These are phyloP conservation scores for Antitype chi DNA, from an alignment of 2,888 invertebrate genomes.

Conservation along the genomic window DNA sequence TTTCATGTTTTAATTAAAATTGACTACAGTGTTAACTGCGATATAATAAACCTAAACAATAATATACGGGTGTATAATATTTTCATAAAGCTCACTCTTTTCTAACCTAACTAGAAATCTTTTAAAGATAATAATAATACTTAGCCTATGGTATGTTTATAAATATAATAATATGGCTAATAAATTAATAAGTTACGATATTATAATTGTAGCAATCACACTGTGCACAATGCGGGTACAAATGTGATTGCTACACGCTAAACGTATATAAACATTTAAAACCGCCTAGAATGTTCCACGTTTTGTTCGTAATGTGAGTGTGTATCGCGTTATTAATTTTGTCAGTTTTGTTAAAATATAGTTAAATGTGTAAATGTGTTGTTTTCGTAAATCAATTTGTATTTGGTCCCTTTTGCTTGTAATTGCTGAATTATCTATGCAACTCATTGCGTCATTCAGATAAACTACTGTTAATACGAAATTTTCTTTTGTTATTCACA, in stretches of 20 bases:
- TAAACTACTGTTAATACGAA: slow-evolving; percentile 80
- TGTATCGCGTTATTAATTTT: slow-evolving; percentile 80
- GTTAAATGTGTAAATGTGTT: slow-evolving; percentile 74
- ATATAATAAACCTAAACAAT: slow-evolving; percentile 79
- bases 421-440: slow-evolving; percentile 82
- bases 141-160: slow-evolving; percentile 91
- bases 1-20: slow-evolving; percentile 80
- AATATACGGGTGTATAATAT: slow-evolving; percentile 83
- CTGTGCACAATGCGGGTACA: slow-evolving; percentile 66
- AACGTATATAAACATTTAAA: slow-evolving; percentile 76
- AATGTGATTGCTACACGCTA: slow-evolving; percentile 76
- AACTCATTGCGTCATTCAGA: slow-evolving; percentile 78
- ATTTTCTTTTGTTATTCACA: slow-evolving; percentile 82
- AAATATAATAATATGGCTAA: slow-evolving; percentile 90
- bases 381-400: slow-evolving; percentile 81
- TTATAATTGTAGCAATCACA: slow-evolving; percentile 79
- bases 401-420: slow-evolving; percentile 91
- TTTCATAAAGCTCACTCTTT: slow-evolving; percentile 89
- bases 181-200: slow-evolving; percentile 87
- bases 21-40: slow-evolving; percentile 81
- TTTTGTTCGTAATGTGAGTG: slow-evolving; percentile 76
- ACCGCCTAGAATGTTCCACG: slow-evolving; percentile 84
- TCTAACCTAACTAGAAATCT: slow-evolving; percentile 88
- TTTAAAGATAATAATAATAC: slow-evolving; percentile 89
- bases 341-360: slow-evolving; percentile 86